A percentile compares a stretch with the other conserved stretches of the same genome.
Conservation (phyloP, 2,113 vertebrate species). For the Quiscalus mexicanus region DNA sequence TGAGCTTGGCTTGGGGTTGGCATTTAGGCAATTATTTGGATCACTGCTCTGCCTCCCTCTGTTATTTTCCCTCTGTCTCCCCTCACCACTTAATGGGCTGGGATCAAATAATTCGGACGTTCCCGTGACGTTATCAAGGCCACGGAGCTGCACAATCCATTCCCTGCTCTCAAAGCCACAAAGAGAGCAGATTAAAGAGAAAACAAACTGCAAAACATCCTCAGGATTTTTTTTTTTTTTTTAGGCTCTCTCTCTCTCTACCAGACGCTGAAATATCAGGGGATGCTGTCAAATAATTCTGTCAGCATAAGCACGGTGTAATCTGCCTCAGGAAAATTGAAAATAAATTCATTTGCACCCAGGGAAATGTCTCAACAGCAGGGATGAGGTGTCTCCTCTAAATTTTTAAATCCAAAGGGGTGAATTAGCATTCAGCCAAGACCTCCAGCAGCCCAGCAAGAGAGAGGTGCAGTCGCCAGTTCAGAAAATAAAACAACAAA, state of each 20-base stretch:
- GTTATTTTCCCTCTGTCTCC: neutral
- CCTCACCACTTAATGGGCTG: neutral
- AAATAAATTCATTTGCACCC: neutral
- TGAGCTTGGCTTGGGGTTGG: neutral
- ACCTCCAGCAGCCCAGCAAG: neutral
- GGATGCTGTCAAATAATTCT: conserved; percentile 47
- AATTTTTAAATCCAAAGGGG: neutral
- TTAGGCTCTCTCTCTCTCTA: neutral
- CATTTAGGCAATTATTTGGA: neutral
- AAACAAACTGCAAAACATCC: conserved; percentile 15
- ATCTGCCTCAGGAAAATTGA: neutral
- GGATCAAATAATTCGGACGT: neutral
- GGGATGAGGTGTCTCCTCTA: neutral
- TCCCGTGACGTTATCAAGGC: conserved; percentile 14
- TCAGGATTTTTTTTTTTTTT: neutral
- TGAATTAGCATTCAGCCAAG: neutral
- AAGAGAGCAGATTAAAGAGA: conserved; percentile 12
- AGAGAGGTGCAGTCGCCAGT: neutral
- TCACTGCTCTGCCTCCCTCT: neutral
- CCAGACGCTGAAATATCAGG: neutral
- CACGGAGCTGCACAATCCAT: neutral
- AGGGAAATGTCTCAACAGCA: neutral
- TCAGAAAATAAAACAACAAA: neutral
- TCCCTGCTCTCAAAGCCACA: neutral
- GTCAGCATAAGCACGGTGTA: neutral